Evolutionary conservation across 2,888 invertebrate genomes (phyloP).

Genomic region (Orgyia antiqua): DNA sequence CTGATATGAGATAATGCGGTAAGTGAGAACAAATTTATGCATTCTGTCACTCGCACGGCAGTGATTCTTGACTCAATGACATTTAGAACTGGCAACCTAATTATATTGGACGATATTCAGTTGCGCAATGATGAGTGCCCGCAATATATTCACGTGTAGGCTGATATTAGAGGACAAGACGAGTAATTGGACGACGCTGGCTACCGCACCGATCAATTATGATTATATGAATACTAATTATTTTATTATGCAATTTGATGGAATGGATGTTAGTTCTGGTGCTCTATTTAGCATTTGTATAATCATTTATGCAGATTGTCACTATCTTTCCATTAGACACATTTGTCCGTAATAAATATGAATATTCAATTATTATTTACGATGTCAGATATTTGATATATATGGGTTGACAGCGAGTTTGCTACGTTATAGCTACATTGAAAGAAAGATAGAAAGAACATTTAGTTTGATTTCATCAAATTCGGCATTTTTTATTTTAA

Average conservation of each 20-base stretch:
- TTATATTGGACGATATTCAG: slow-evolving; percentile 39
- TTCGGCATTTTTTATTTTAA: too few species aligned
- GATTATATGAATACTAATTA: slow-evolving; percentile 39
- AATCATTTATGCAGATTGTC: slow-evolving; percentile 1
- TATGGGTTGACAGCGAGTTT: too few species aligned
- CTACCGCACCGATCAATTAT: slow-evolving; percentile 39
- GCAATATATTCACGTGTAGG: slow-evolving; percentile 35
- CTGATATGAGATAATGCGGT: neutral
- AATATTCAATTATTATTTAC: too few species aligned
- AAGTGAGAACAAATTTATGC: slow-evolving; percentile 2
- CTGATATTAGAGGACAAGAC: slow-evolving; percentile 34
- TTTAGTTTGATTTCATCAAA: too few species aligned
- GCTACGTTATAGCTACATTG: too few species aligned
- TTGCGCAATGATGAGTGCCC: slow-evolving; percentile 37
- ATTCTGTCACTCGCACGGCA: slow-evolving; percentile 18
- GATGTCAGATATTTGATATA: too few species aligned
- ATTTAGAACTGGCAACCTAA: slow-evolving; percentile 45
- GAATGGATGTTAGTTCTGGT: slow-evolving; percentile 20
- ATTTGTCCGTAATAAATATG: too few species aligned
- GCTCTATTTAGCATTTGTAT: slow-evolving; percentile 11
- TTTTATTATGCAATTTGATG: slow-evolving; percentile 33
- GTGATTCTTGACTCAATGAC: slow-evolving; percentile 41
- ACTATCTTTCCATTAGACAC: slow-evolving; percentile 1
- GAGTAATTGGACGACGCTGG: slow-evolving; percentile 35
- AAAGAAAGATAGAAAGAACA: too few species aligned